Evolutionary conservation across 2,797 vertebrate species (phyloP).

Genomic region (Anisognathus igniventris): DNA sequence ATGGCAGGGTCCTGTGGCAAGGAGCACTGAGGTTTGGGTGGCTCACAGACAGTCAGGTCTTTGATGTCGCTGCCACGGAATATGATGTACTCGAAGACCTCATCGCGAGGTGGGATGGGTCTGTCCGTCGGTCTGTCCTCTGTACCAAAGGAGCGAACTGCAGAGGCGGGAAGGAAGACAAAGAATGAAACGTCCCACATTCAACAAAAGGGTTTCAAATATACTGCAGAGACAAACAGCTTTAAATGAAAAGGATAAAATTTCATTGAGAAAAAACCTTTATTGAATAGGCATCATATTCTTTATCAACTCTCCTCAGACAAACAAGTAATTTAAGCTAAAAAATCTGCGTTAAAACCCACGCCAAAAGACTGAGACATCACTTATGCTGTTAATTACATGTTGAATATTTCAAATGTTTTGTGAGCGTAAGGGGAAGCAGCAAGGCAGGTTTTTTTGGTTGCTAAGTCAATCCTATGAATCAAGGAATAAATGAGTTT

Average conservation of each 20-base stretch:
- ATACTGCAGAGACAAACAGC: background rate
- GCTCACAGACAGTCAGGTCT: slow-evolving; percentile 97
- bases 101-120: slow-evolving; percentile 95
- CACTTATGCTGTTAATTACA: background rate
- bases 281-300: background rate
- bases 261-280: fast-evolving
- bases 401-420: background rate
- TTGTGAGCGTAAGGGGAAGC: background rate
- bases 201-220: background rate
- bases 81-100: slow-evolving; percentile 98
- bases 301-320: background rate
- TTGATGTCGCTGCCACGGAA: slow-evolving; percentile 98
- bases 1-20: slow-evolving; percentile 98
- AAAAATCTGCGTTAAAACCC: background rate
- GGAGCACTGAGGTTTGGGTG: slow-evolving; percentile 90
- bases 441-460: background rate
- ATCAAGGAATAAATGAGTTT: background rate
- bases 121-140: slow-evolving; percentile 95
- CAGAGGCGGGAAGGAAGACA: background rate
- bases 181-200: background rate
- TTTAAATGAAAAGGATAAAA: background rate
- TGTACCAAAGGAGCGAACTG: slow-evolving; percentile 97
- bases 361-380: background rate
- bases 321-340: background rate
- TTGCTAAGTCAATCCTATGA: background rate